Percentiles rank a stretch among this genome's conserved stretches.
phyloP scores from a whole-genome alignment of 35 echinoderm and acorn worm genomes.

The Ptychodera flava region DNA sequence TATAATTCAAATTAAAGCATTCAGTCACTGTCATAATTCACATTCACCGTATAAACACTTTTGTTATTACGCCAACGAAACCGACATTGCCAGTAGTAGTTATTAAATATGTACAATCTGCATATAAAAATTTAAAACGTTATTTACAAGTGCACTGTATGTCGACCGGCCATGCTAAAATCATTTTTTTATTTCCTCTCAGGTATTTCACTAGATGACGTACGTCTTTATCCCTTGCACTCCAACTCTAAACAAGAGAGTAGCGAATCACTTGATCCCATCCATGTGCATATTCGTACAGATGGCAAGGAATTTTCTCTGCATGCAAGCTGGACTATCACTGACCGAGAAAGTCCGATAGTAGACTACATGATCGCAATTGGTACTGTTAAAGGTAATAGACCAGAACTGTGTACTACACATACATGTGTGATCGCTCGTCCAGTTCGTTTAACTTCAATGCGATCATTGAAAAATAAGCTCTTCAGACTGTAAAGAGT shows the following conservation, averaged over 20 bases:
- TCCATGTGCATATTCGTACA: neutral
- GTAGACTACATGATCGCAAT: slow-evolving; percentile 26
- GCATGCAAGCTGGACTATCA: slow-evolving; percentile 27
- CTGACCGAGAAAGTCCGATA: slow-evolving; percentile 31
- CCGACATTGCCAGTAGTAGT: too few species aligned
- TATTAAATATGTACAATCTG: too few species aligned
- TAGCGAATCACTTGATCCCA: neutral
- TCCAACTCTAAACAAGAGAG: neutral
- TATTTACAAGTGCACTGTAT: neutral
- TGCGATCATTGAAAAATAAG: too few species aligned
- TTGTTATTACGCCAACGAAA: neutral
- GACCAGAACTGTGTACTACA: too few species aligned
- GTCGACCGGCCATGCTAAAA: neutral
- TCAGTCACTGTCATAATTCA: neutral
- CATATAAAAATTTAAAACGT: neutral
- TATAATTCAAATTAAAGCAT: too few species aligned
- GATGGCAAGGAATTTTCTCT: slow-evolving; percentile 3
- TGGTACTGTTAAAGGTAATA: neutral
- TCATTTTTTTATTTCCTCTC: neutral
- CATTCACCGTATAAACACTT: neutral
- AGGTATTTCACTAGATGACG: neutral
- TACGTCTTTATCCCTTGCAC: neutral
- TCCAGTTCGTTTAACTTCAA: too few species aligned
- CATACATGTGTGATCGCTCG: too few species aligned
- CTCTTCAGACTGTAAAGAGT: too few species aligned